A percentile compares a stretch with the other conserved stretches of the same genome.
Conservation (phyloP, 92 coral and sea anemone species). For the Porites rus region DNA sequence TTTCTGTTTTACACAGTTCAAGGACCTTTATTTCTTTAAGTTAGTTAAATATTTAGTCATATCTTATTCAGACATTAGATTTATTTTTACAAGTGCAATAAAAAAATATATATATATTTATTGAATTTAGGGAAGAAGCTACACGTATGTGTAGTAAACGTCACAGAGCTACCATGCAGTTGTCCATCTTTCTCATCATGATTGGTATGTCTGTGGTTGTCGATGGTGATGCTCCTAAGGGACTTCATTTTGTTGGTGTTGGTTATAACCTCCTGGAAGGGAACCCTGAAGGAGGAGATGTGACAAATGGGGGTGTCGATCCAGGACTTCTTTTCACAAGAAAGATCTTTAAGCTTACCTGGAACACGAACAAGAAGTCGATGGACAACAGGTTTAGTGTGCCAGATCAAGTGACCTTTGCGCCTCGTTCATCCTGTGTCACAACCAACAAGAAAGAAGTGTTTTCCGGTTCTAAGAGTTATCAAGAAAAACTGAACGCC, state of each 20-base stretch:
- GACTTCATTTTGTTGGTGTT: slow-evolving; percentile 63
- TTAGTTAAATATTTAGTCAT: too few species aligned
- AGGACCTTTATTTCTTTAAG: too few species aligned
- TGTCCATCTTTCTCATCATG: too few species aligned
- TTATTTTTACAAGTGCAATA: too few species aligned
- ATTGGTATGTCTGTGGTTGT: too few species aligned
- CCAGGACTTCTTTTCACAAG: slow-evolving; percentile 65
- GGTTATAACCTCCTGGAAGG: slow-evolving; percentile 69
- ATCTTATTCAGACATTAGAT: too few species aligned
- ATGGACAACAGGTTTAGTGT: not conserved
- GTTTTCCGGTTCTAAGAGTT: slow-evolving; percentile 5
- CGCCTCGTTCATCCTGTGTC: slow-evolving; percentile 19
- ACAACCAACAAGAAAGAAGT: not conserved
- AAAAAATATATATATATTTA: too few species aligned
- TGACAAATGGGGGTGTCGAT: slow-evolving; percentile 71
- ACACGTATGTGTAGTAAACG: too few species aligned
- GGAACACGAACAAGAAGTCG: slow-evolving; percentile 22
- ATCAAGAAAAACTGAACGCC: not conserved
- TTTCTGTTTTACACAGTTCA: too few species aligned
- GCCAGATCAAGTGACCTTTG: slow-evolving; percentile 29
- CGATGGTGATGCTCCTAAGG: slow-evolving; percentile 27
- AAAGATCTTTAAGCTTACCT: slow-evolving; percentile 53
- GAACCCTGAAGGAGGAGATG: slow-evolving; percentile 69
- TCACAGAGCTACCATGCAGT: too few species aligned
- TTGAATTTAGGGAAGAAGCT: too few species aligned